Evolutionary conservation across 2,888 invertebrate species (phyloP).

Genomic region (Bombylius major): DNA sequence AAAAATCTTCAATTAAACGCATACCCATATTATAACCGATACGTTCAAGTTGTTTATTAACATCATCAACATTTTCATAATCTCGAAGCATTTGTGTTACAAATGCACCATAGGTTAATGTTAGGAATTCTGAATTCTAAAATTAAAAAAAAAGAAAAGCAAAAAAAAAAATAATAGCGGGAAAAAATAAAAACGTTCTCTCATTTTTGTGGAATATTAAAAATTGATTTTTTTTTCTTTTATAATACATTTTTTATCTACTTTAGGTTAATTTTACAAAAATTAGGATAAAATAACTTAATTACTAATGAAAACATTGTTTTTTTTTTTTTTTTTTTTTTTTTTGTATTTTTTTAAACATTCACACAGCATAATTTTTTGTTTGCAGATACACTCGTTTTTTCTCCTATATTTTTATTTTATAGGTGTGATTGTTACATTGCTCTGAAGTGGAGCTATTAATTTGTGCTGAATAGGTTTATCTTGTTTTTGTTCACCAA

Average conservation of each 20-base stretch:
- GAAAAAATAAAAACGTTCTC: not conserved
- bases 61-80: conserved; percentile 92
- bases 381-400: too few species aligned
- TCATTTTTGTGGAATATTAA: not conserved
- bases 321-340: too few species aligned
- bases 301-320: too few species aligned
- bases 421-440: conserved; percentile 34
- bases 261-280: too few species aligned
- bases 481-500: conserved; percentile 2
- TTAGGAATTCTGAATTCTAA: conserved; percentile 91
- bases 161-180: not conserved
- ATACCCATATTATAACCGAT: conserved; percentile 99
- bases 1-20: conserved; percentile 91
- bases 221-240: not conserved
- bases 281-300: too few species aligned
- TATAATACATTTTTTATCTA: too few species aligned
- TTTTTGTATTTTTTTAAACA: too few species aligned
- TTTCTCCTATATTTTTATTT: conserved; percentile 18
- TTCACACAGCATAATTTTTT: too few species aligned
- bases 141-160: conserved; percentile 20
- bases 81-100: conserved; percentile 96
- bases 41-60: conserved; percentile 89
- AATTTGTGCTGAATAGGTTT: conserved; percentile 27
- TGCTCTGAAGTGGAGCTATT: conserved; percentile 34
- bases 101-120: conserved; percentile 93